Percentiles rank a stretch among this genome's conserved stretches.
Conservation (phyloP, 2,113 vertebrate species). For the Orthonyx spaldingii region DNA sequence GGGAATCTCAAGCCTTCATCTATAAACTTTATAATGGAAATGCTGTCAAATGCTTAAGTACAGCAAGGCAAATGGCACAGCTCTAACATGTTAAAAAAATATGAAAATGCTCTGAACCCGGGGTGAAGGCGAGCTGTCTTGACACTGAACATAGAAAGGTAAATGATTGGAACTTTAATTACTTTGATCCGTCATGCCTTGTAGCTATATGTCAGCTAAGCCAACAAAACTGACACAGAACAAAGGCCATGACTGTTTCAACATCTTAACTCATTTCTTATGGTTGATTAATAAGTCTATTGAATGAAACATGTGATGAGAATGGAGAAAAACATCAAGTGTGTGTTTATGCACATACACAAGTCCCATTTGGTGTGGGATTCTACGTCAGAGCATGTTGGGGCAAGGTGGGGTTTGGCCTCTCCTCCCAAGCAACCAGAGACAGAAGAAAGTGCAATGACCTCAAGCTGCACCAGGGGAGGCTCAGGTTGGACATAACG, state of each 20-base stretch:
- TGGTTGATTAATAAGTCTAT: conserved; percentile 82
- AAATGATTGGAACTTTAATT: conserved; percentile 98
- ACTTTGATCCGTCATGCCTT: conserved; percentile 92
- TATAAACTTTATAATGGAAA: conserved; percentile 56
- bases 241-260: conserved; percentile 83
- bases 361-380: neutral
- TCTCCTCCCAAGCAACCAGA: neutral
- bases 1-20: conserved; percentile 4
- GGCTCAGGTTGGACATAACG: neutral
- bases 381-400: neutral
- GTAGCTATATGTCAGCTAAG: conserved; percentile 85
- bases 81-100: conserved; percentile 43
- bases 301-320: conserved; percentile 57
- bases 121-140: conserved; percentile 78
- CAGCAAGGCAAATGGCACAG: conserved; percentile 37
- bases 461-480: neutral
- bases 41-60: conserved; percentile 49
- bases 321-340: conserved; percentile 37
- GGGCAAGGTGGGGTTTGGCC: neutral
- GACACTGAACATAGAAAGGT: conserved; percentile 87
- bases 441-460: accelerated
- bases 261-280: conserved; percentile 82
- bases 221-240: conserved; percentile 83
- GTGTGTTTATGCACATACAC: neutral
- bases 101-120: conserved; percentile 68